A percentile compares a stretch with the other conserved stretches of the same genome.
phyloP scores from a whole-genome alignment of 2,888 invertebrate species.

The Troglohyphantes excavatus region DNA sequence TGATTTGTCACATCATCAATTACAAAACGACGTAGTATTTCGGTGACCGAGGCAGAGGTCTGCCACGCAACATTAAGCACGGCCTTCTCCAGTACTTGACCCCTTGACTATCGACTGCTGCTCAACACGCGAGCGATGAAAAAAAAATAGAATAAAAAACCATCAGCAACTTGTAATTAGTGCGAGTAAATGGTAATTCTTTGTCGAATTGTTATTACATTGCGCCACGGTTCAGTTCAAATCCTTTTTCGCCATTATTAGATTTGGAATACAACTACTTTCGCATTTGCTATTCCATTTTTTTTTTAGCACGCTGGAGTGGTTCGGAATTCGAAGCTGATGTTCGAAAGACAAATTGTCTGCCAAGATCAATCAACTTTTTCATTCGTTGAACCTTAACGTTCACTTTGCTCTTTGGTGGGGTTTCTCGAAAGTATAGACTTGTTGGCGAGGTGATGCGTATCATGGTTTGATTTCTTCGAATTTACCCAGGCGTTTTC shows the following conservation, averaged over 20 bases:
- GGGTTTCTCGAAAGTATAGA: too few relatives aligned
- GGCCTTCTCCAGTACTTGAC: conserved; percentile 11
- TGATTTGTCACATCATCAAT: conserved; percentile 26
- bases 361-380: neutral
- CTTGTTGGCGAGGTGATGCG: too few relatives aligned
- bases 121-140: conserved; percentile 29
- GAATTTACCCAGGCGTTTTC: too few relatives aligned
- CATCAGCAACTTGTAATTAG: conserved; percentile 42
- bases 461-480: too few relatives aligned
- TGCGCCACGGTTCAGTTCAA: neutral
- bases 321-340: neutral
- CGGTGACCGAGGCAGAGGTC: neutral
- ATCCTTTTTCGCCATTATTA: conserved; percentile 12
- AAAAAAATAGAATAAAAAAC: neutral
- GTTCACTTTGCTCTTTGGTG: too few relatives aligned
- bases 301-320: neutral
- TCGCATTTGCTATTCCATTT: neutral
- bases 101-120: neutral
- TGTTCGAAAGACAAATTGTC: neutral
- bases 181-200: conserved; percentile 30
- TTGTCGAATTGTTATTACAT: conserved; percentile 32
- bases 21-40: neutral
- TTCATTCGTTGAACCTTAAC: too few relatives aligned
- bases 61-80: conserved; percentile 27
- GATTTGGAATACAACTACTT: neutral